Evolutionary conservation across 1,140 invertebrate species (phyloP), one percentile per base, ranked within the genome.

Genomic region (Dinothrombium tinctorium): DNA sequence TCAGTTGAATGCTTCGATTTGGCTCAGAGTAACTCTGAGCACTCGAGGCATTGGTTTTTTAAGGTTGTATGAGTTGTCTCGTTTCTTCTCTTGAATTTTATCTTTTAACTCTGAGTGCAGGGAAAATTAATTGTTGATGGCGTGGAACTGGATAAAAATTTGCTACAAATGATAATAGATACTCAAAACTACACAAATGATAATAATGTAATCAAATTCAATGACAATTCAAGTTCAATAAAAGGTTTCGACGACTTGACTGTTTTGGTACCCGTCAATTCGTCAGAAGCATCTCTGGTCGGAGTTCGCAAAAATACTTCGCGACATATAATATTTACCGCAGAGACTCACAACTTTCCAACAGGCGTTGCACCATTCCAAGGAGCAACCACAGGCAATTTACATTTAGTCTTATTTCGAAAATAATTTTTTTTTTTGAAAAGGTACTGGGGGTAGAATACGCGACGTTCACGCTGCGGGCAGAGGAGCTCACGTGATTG

Each of bases 331-430:
- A 87, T 92, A 52, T 95, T 95, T 50, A 95, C 90, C 6, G 90
- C 90, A 0, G 90, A 98, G 63, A 98, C 90, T 0, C 90, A 98
- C 56, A 96, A 98, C 56, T 96, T 96, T 65, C 90, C 90, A 5
- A 98, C 90, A 29, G 89, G 83, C 33, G 66, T 68, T 25, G 62
- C 62, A 37, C 63, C 67, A 20, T 68, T 58, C 50, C 89, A 84
- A 64, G 90, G 90, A 4, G 89, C 90, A 1, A 89, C 89, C 4
- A 53, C 52, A 31, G 46, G 44, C 33, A 28, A 42, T 8, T 24
- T 3, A 38, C 19, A 9, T 1, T 21, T 6, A 21, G 8, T 7
- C 8, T 28, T 28, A 8, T 28, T 7, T 28, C n/a, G 26, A 28
- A 28, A 14, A 14, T 32, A 12, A 32, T 32, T 32, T 12, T 32